Conservation (phyloP, 1,140 invertebrate genomes). For the Sminthurides bifidus region DNA sequence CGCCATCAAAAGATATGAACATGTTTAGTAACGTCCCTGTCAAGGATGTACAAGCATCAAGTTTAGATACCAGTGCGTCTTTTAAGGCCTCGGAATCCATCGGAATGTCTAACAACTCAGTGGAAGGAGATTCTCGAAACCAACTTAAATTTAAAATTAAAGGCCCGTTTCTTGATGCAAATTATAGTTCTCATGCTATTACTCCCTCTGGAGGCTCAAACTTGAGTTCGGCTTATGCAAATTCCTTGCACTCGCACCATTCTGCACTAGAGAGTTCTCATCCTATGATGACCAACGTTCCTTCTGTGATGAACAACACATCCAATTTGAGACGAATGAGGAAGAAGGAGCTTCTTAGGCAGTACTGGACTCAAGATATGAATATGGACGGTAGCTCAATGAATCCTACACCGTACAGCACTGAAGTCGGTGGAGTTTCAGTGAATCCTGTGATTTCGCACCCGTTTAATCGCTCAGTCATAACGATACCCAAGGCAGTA, state of each 20-base stretch:
- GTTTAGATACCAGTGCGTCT: too few relatives aligned
- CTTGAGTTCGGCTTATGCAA: slow-evolving; percentile 37
- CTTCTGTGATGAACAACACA: slow-evolving; percentile 36
- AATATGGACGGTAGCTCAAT: slow-evolving; percentile 59
- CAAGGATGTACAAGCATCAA: too few relatives aligned
- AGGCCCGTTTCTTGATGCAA: slow-evolving; percentile 66
- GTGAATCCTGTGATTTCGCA: slow-evolving; percentile 46
- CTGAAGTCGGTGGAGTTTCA: slow-evolving; percentile 14
- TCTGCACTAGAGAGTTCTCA: slow-evolving; percentile 29
- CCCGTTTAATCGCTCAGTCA: slow-evolving; percentile 51
- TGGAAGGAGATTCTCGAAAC: slow-evolving; percentile 47
- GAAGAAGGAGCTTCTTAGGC: slow-evolving; percentile 71
- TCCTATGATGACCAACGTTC: slow-evolving; percentile 15
- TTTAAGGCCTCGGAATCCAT: neutral
- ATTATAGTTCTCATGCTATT: slow-evolving; percentile 48
- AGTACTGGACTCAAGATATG: slow-evolving; percentile 76
- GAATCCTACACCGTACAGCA: slow-evolving; percentile 34
- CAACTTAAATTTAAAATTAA: slow-evolving; percentile 83
- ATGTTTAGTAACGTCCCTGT: too few relatives aligned
- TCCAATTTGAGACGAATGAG: slow-evolving; percentile 70
- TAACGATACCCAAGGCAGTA: slow-evolving; percentile 71
- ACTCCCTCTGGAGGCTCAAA: slow-evolving; percentile 24
- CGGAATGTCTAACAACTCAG: neutral
- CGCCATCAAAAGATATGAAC: too few relatives aligned
- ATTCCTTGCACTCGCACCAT: slow-evolving; percentile 38